Evolutionary conservation across 2,113 vertebrate genomes (phyloP), one percentile per base, ranked within the genome.

Genomic region (Felis chaus): DNA sequence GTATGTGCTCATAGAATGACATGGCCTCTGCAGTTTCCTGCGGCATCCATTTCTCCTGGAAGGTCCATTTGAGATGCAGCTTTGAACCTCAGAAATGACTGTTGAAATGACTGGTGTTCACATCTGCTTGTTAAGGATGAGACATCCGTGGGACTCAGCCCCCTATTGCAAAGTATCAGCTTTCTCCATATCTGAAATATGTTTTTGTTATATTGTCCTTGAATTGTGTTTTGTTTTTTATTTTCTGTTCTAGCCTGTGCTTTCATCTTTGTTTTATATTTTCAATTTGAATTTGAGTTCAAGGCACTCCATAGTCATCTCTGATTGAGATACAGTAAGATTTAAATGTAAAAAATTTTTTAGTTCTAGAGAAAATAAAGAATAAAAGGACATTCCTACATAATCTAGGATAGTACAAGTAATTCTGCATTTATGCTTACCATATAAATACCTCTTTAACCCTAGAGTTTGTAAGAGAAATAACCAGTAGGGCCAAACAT

Each of bases 221-320:
- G 65, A 95, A 85, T 55, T 85, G 50, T 55, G 45, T 65, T 94
- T 48, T 87, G 57, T 63, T 89, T 91, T 93, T 78, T 39, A 63
- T 95, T 85, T 93, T 94, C 74, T 90, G 50, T 91, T 89, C 96
- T 88, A 15, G 48, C 83, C 82, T 89, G 23, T 41, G 39, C 89
- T 93, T 97, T 97, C 80, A 93, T 86, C 71, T 96, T 81, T 87
- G 79, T 93, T 94, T 96, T 85, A 39, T 82, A 48, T 83, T 97
- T 95, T 68, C 73, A 55, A 85, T 93, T 91, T 78, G 80, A 82
- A 68, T 74, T n/a, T 85, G 91, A 82, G n/a, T 78, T 85, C 78
- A 81, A 29, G 39, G 23, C 14, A 84, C 65, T 83, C 76, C 50
- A 66, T 69, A 57, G 36, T 95, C 53, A 39, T 68, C 61, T 79